Evolutionary conservation across 2,888 invertebrate genomes (phyloP), one percentile per base, ranked within the genome.

Genomic region (Rugalucina vietnamica): DNA sequence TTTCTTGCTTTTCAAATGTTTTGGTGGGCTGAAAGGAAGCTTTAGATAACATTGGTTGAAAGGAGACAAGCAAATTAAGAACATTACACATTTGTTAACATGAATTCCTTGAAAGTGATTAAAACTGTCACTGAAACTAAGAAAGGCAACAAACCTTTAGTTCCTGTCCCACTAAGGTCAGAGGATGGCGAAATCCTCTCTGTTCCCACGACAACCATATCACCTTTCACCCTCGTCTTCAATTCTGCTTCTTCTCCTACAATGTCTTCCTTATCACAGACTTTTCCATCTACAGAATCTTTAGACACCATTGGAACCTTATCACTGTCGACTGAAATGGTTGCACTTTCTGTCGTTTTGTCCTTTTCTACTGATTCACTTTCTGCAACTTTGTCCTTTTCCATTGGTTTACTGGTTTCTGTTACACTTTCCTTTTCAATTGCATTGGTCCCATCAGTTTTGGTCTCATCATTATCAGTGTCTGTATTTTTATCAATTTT

Each of bases 151-250:
- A 21, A 80, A 92, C 92, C 91, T 89, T 91, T 92, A 74, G 83
- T 89, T 24, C 85, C 91, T 81, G 88, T 92, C 27, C 85, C 92
- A 82, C 90, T 92, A 12, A 91, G 90, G 24, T 92, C 92, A 8
- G 93, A 89, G 0, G 89, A 88, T 14, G 92, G 89, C 10, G 93
- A 91, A 14, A 88, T 90, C 37, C 90, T 85, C 60, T 90, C 90
- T 39, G 93, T 90, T 36, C 93, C 93, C n/a, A 94, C 93, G 0
- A 93, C 90, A 37, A 94, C 92, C 88, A 92, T 88, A 82, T 94
- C 94, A 54, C 93, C 93, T 77, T 92, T 93, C 36, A 91, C 91
- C 74, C 90, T 91, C 27, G 91, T 93, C 70, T 88, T 89, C 34
- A 93, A 43, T 36, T 72, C 72, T 39, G 1, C 43, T 43, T 39